Conservation (phyloP, 2,797 vertebrate genomes). For the Sandelia bainsii region DNA sequence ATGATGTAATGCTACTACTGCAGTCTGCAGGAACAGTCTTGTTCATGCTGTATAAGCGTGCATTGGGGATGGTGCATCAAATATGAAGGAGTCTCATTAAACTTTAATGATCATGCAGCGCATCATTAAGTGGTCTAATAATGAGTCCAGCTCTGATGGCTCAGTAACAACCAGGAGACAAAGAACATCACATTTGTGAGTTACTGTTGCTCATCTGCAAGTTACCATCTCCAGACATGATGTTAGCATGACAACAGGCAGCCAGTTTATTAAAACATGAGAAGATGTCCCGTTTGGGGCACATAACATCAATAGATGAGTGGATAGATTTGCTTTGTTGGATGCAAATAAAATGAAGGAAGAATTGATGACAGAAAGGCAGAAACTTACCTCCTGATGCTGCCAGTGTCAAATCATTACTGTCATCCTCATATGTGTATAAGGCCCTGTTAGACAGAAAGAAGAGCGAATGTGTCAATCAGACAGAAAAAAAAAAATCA, state of each 20-base stretch:
- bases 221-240: not conserved
- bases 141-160: slow-evolving; percentile 24
- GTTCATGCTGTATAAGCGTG: not conserved
- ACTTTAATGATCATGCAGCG: slow-evolving; percentile 29
- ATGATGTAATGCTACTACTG: too few species aligned
- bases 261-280: slow-evolving; percentile 10
- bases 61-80: not conserved
- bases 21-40: too few species aligned
- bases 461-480: not conserved
- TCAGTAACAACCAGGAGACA: slow-evolving; percentile 32
- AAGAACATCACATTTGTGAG: not conserved
- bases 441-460: slow-evolving; percentile 87
- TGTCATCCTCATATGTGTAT: slow-evolving; percentile 94
- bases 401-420: slow-evolving; percentile 91
- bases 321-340: too few species aligned
- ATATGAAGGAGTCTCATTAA: slow-evolving; percentile 28
- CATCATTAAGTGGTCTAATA: slow-evolving; percentile 32
- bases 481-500: not conserved
- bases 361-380: not conserved
- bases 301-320: not conserved
- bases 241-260: not conserved
- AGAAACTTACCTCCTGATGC: slow-evolving; percentile 90
- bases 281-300: not conserved
- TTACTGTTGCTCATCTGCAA: slow-evolving; percentile 1
- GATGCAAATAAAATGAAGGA: too few species aligned